Base-by-base conservation (phyloP, 2,113 vertebrate genomes). In the Forbesichthys agassizii region DNA sequence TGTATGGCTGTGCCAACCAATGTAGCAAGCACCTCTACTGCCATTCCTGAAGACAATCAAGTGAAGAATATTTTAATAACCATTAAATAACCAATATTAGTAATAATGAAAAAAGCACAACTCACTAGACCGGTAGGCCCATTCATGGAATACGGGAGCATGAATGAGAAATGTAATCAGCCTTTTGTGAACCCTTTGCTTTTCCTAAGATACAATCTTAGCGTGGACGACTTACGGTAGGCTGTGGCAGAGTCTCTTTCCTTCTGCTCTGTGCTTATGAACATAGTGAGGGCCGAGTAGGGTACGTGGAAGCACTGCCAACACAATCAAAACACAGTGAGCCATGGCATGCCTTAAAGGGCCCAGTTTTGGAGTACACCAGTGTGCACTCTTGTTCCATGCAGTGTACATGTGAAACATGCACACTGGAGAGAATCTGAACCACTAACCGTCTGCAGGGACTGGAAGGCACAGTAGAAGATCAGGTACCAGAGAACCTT, bases 231-330 rank as follows among this genome's bases (percentile, higher is more conserved):
- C 96, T 92, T 87, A 99, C 97, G 94, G 56, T 98, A 98, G 8
- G 96, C 96, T 0, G 96, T 98, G 86, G 96, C 95, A 0, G 96
- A 99, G 81, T 98, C 97, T 16, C 97, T 87, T 82, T 98, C 97
- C 0, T 94, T 95, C 90, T 98, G 97, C 66, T 97, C 93, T 0
- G 78, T 92, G 91, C 94, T 98, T 92, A 99, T 98, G 90, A 98
- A 98, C 97, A 99, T 98, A 78, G 97, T 99, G 70, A 99, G 94
- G 0, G 96, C 94, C 0, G 97, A 99, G 89, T 99, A 99, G 5
- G 97, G 97, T 70, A 99, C 97, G 0, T 99, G 97, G 88, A 97
- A 99, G 66, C 97, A 99, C 97, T 99, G 92, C 71, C 78, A 75
- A 0, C 0, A 52, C 0, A 68, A 0, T 11, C 14, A 59, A 68